A percentile compares a stretch with the other conserved stretches of the same genome.
Evolutionary conservation across 2,888 invertebrate species (phyloP).

Genomic region (Podabrus alpinus): DNA sequence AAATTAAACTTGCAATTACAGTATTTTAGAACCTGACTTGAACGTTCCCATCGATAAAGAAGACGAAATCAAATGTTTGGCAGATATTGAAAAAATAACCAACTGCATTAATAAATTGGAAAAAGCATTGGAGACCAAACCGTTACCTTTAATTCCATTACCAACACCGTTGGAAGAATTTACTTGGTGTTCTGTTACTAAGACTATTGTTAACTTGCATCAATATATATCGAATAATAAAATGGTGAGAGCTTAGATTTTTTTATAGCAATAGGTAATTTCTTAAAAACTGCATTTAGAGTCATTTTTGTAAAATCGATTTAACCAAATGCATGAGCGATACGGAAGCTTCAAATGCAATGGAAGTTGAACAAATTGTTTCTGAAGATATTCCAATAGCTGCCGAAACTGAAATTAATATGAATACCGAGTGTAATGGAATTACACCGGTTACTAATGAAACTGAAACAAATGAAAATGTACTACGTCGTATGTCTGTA

Average conservation of each 20-base stretch:
- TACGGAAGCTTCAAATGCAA: conserved; percentile 18
- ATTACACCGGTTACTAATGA: conserved; percentile 53
- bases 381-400: neutral
- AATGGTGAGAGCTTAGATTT: conserved; percentile 48
- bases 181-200: conserved; percentile 70
- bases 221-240: conserved; percentile 65
- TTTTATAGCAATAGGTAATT: neutral
- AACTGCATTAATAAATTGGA: conserved; percentile 61
- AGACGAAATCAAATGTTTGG: conserved; percentile 60
- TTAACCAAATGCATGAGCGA: conserved; percentile 52
- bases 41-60: conserved; percentile 58
- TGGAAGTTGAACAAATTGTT: neutral
- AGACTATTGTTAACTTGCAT: conserved; percentile 68
- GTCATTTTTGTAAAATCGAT: conserved; percentile 52
- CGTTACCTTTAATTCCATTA: conserved; percentile 61
- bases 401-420: conserved; percentile 3
- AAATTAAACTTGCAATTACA: conserved; percentile 25
- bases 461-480: conserved; percentile 43
- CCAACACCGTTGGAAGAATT: conserved; percentile 63
- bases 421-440: conserved; percentile 37
- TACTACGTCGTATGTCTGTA: conserved; percentile 49
- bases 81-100: conserved; percentile 63
- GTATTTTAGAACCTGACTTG: conserved; percentile 56
- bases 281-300: conserved; percentile 39
- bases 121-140: conserved; percentile 58